These are phyloP conservation scores for Hirudinaria manillensis DNA, from an alignment of 2,888 invertebrate genomes.

Conservation along the genomic window DNA sequence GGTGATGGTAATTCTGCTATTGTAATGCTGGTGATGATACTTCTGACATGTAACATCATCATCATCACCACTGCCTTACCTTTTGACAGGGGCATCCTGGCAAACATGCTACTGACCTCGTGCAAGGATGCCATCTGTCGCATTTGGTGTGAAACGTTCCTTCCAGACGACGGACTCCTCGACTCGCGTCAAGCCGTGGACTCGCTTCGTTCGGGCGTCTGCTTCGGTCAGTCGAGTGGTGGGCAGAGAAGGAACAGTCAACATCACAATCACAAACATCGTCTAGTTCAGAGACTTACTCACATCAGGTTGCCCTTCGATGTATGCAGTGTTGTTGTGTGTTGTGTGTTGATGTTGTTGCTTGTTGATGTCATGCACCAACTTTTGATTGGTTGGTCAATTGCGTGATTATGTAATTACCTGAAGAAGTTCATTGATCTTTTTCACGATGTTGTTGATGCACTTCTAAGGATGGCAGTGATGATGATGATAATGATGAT, in stretches of 20 bases:
- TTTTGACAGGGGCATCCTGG: slow-evolving; percentile 79
- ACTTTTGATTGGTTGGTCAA: too few relatives aligned
- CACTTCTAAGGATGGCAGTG: not conserved
- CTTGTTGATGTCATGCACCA: too few relatives aligned
- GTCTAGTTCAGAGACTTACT: slow-evolving; percentile 89
- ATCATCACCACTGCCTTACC: not conserved
- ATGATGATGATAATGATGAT: not conserved
- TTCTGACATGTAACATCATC: not conserved
- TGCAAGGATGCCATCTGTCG: slow-evolving; percentile 97
- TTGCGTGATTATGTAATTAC: too few relatives aligned
- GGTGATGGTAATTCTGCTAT: too few relatives aligned
- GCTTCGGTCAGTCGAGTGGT: not conserved
- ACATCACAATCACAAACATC: slow-evolving; percentile 80
- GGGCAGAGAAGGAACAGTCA: slow-evolving; percentile 58
- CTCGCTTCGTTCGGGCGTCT: not conserved
- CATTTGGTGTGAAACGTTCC: slow-evolving; percentile 93
- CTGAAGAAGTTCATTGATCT: too few relatives aligned
- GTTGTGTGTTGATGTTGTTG: too few relatives aligned
- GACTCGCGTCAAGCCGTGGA: slow-evolving; percentile 49
- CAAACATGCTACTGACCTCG: slow-evolving; percentile 94
- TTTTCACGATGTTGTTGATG: too few relatives aligned
- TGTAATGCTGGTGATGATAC: not conserved
- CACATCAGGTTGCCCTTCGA: slow-evolving; percentile 75
- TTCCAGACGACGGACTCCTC: slow-evolving; percentile 81
- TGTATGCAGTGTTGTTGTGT: too few relatives aligned